These are phyloP conservation scores for Cylas formicarius DNA, from an alignment of 1,140 invertebrate genomes.

Conservation along the genomic window DNA sequence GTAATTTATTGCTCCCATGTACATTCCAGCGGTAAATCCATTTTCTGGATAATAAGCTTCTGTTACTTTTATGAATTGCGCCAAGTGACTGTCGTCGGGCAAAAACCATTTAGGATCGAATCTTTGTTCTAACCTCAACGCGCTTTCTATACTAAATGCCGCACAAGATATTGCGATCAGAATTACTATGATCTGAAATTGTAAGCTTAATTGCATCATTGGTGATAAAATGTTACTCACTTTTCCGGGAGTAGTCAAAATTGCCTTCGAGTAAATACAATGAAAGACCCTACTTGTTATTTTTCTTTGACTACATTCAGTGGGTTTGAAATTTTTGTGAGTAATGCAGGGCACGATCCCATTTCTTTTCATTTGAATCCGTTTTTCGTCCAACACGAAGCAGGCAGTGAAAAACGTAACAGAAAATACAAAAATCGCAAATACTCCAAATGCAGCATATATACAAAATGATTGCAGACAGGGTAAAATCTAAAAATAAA, in stretches of 20 bases:
- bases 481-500: constrained; percentile 57
- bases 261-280: constrained; percentile 51
- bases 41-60: constrained; percentile 55
- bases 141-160: constrained; percentile 53
- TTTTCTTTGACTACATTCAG: constrained; percentile 39
- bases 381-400: constrained; percentile 60
- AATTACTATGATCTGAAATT: constrained; percentile 47
- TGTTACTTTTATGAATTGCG: constrained; percentile 50
- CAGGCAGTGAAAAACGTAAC: constrained; percentile 73
- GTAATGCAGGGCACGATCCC: constrained; percentile 60
- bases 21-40: constrained; percentile 58
- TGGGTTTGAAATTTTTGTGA: constrained; percentile 49
- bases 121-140: constrained; percentile 59
- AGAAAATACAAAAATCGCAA: constrained; percentile 66
- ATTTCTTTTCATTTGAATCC: constrained; percentile 57
- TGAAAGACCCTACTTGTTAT: constrained; percentile 48
- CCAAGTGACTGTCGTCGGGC: constrained; percentile 61
- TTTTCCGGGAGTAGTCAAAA: constrained; percentile 53
- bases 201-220: constrained; percentile 1
- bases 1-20: constrained; percentile 62
- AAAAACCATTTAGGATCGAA: constrained; percentile 76
- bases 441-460: constrained; percentile 62
- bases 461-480: constrained; percentile 68
- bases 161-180: constrained; percentile 51
- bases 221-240: constrained; percentile 31